Percentiles rank a stretch among this genome's conserved stretches.
These are phyloP conservation scores for Trialeurodes vaporariorum DNA, from an alignment of 1,140 invertebrate genomes.

Conservation along the genomic window DNA sequence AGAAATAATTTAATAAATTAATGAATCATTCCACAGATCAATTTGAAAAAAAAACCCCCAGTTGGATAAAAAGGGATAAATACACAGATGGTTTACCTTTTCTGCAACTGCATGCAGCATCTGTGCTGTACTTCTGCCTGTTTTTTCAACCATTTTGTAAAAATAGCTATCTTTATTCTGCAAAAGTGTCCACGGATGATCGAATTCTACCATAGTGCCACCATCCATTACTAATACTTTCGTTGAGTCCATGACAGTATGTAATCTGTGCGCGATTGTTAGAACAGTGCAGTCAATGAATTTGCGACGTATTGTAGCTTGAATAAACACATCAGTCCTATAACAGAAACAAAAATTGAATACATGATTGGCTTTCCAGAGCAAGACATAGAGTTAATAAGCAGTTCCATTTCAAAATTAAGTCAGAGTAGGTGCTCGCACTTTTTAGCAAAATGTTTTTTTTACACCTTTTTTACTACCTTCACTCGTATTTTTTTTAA, in stretches of 20 bases:
- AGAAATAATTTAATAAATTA: neutral
- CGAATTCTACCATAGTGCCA: slow-evolving; percentile 42
- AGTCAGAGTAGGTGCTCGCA: too few relatives aligned
- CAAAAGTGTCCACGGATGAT: slow-evolving; percentile 45
- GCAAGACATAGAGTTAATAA: too few relatives aligned
- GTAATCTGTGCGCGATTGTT: slow-evolving; percentile 58
- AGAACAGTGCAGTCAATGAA: slow-evolving; percentile 63
- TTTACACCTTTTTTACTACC: too few relatives aligned
- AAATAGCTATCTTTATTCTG: slow-evolving; percentile 35
- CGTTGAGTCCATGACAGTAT: slow-evolving; percentile 72
- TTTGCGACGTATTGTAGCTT: slow-evolving; percentile 51
- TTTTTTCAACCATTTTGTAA: slow-evolving; percentile 37
- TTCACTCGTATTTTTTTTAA: too few relatives aligned
- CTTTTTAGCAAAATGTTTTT: too few relatives aligned
- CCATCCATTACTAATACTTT: slow-evolving; percentile 58
- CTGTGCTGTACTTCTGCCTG: slow-evolving; percentile 30
- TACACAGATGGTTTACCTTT: too few relatives aligned
- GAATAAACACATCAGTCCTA: slow-evolving; percentile 56
- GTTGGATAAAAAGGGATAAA: too few relatives aligned
- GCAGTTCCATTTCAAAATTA: too few relatives aligned
- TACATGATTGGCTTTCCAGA: too few relatives aligned
- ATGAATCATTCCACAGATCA: too few relatives aligned
- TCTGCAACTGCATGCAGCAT: slow-evolving; percentile 19
- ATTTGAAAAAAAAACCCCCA: too few relatives aligned
- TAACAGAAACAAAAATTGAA: slow-evolving; percentile 22